Base-by-base conservation (phyloP, 1,140 invertebrate species). In the Cotesia typhae region DNA sequence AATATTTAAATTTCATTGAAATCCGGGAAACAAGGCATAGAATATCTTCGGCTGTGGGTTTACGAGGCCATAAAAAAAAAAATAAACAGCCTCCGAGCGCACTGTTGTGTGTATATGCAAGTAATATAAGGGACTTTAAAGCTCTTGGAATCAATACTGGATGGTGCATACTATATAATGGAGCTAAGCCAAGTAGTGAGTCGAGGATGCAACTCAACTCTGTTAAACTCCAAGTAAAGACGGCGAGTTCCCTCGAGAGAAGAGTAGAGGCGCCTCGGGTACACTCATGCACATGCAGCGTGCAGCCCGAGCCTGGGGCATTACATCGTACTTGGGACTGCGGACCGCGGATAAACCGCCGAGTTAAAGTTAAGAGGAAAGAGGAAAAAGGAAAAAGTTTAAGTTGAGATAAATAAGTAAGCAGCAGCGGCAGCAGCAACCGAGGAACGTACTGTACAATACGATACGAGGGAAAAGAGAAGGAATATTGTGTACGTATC, bases 1-100 rank as follows among this genome's bases (percentile, higher is more conserved):
- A 52, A 71, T 53, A 59, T 20, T 20, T 9, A 20, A 28, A 59
- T 28, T 28, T 12, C 64, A 28, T n/a, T 7, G 47, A 72, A 36
- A 72, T 35, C 41, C 64, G 41, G 64, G 64, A 52, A 66, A 66
- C 52, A 61, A 69, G 78, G 55, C 75, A 70, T 76, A 51, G 37
- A 72, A 52, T 61, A 37, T 73, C 71, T 12, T 51, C 7, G 41
- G 66, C 12, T 47, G 67, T 63, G 14, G n/a, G 53, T 55, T 67
- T 68, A 68, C 63, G 51, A 57, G 63, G 55, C 41, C 35, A 28
- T 20, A 76, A 38, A 66, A 66, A n/a, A n/a, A 66, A n/a, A 66
- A 66, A 38, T 17, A 66, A 53, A 10, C 9, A 51, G 64, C 17
- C 38, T 69, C 67, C 36, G 57, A 57, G 53, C 55, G 53, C 59